phyloP scores from a whole-genome alignment of 2,888 invertebrate species.

The Cetonia aurata region DNA sequence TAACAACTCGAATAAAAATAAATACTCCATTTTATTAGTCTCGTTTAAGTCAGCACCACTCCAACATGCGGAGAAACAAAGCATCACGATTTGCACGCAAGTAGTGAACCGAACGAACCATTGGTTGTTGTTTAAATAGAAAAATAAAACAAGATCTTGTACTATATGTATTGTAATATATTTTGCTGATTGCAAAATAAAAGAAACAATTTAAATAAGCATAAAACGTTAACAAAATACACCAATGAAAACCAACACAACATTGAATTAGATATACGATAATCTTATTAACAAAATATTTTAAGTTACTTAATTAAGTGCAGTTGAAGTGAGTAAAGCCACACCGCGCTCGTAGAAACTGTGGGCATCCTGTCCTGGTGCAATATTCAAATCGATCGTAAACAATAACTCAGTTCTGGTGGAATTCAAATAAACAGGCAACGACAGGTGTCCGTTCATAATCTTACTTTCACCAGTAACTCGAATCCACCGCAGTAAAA shows the following conservation, averaged over 20 bases:
- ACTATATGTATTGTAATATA: too few species aligned
- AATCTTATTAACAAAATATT: background rate
- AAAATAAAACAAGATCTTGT: too few species aligned
- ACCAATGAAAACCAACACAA: background rate
- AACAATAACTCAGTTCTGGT: constrained; percentile 95
- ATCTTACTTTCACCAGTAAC: constrained; percentile 64
- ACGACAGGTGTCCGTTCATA: constrained; percentile 78
- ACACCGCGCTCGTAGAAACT: constrained; percentile 99
- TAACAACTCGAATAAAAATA: too few species aligned
- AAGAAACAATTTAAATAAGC: constrained; percentile 10
- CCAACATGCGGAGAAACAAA: too few species aligned
- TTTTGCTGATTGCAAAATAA: background rate
- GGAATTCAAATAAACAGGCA: constrained; percentile 98
- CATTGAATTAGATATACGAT: constrained; percentile 1
- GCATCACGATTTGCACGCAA: too few species aligned
- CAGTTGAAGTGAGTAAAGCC: constrained; percentile 93
- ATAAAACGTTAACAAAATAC: background rate
- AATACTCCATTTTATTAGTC: too few species aligned
- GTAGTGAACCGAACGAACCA: too few species aligned
- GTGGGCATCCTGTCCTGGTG: constrained; percentile 91
- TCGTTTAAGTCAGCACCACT: too few species aligned
- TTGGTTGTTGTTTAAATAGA: too few species aligned
- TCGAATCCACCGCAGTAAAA: constrained; percentile 87
- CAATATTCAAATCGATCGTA: constrained; percentile 93
- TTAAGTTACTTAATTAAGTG: constrained; percentile 77